Conservation (phyloP, 2,113 vertebrate genomes). For the Neopipo cinnamomea region DNA sequence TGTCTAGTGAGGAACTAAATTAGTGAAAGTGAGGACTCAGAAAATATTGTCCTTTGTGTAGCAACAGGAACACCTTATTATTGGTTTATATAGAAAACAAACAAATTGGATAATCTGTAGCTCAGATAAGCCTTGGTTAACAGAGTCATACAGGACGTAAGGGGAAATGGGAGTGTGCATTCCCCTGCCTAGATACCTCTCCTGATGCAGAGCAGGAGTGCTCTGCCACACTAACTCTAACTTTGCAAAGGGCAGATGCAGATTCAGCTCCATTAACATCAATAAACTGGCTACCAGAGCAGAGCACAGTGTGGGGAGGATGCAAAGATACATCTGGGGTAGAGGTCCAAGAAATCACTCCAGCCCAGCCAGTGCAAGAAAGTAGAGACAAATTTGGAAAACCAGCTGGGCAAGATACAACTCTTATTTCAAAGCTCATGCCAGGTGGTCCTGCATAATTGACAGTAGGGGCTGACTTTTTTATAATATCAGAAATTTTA, state of each 20-base stretch:
- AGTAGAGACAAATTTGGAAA: neutral
- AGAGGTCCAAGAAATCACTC: neutral
- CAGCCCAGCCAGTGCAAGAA: neutral
- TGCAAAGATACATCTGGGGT: neutral
- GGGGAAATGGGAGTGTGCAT: neutral
- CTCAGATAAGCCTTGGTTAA: neutral
- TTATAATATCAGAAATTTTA: neutral
- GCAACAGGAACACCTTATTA: neutral
- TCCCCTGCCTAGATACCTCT: neutral
- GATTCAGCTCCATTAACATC: neutral
- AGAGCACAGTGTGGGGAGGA: neutral
- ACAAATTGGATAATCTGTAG: neutral
- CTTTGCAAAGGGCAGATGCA: neutral
- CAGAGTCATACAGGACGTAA: neutral
- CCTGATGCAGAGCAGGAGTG: accelerated
- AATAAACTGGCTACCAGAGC: neutral
- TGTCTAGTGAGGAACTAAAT: constrained; percentile 6
- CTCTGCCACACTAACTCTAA: neutral
- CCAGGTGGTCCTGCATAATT: neutral
- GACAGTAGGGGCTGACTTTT: neutral
- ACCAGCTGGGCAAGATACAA: neutral
- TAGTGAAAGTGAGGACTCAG: neutral
- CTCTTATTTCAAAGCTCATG: neutral
- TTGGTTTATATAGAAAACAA: neutral
- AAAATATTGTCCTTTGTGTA: constrained; percentile 9